phyloP scores from a whole-genome alignment of 2,888 invertebrate species.

The Beris chalybata region DNA sequence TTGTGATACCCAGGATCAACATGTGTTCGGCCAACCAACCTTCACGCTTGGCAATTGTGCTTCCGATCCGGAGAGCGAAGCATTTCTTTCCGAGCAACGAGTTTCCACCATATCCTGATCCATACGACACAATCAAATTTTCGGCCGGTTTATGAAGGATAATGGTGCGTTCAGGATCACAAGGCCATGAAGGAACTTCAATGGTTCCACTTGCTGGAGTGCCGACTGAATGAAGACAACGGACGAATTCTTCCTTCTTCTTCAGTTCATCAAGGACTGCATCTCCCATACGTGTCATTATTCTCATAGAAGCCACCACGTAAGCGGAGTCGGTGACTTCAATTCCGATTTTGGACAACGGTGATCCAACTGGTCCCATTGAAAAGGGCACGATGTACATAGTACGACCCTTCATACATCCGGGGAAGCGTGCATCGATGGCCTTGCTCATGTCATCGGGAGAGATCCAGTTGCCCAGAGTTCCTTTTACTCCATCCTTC shows the following conservation, averaged over 20 bases:
- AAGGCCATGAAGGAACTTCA: slow-evolving; percentile 85
- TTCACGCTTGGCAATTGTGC: slow-evolving; percentile 90
- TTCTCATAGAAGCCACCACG: slow-evolving; percentile 96
- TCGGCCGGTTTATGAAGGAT: slow-evolving; percentile 75
- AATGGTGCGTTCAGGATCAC: slow-evolving; percentile 92
- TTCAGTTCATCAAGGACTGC: slow-evolving; percentile 62
- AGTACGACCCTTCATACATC: slow-evolving; percentile 88
- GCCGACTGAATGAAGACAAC: slow-evolving; percentile 94
- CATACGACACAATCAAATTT: slow-evolving; percentile 61
- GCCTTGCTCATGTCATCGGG: slow-evolving; percentile 79
- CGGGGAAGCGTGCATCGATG: slow-evolving; percentile 83
- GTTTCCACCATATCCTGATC: slow-evolving; percentile 97
- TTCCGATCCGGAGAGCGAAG: slow-evolving; percentile 94
- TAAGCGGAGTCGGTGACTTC: slow-evolving; percentile 97
- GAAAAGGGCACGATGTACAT: slow-evolving; percentile 99
- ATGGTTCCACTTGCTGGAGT: slow-evolving; percentile 64
- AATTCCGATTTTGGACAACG: slow-evolving; percentile 93
- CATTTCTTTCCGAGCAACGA: slow-evolving; percentile 97
- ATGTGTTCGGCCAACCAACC: slow-evolving; percentile 99
- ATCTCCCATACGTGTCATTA: slow-evolving; percentile 92
- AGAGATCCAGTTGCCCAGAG: slow-evolving; percentile 92
- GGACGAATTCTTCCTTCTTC: slow-evolving; percentile 72
- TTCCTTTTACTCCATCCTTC: slow-evolving; percentile 77
- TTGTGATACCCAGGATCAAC: slow-evolving; percentile 95
- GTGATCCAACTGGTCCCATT: slow-evolving; percentile 97